Evolutionary conservation across 1,140 invertebrate species (phyloP).

Genomic region (Oncopeltus fasciatus): DNA sequence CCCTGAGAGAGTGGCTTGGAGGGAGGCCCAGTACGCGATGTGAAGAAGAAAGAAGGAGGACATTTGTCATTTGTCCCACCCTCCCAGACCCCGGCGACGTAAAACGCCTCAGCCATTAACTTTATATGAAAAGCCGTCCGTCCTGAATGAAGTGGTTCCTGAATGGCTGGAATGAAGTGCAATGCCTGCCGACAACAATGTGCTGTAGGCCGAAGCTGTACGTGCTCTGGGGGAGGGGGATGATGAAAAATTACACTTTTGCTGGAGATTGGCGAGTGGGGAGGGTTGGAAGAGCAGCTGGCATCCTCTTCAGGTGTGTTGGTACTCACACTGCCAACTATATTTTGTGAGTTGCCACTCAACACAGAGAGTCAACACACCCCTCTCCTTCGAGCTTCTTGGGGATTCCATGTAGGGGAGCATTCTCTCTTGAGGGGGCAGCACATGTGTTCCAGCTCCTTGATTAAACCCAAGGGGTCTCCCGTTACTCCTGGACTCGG

Average conservation of each 20-base stretch:
- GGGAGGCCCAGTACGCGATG: neutral
- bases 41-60: neutral
- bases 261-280: neutral
- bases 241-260: neutral
- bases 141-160: neutral
- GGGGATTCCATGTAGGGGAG: neutral
- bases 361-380: too few species aligned
- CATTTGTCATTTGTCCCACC: neutral
- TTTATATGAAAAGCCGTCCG: neutral
- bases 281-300: neutral
- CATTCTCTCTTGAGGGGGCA: neutral
- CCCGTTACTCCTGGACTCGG: too few species aligned
- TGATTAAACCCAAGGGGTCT: neutral
- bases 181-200: neutral
- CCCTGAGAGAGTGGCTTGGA: neutral
- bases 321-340: too few species aligned
- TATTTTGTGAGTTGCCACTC: too few species aligned
- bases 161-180: neutral
- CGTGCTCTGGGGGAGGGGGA: neutral
- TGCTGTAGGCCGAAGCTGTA: neutral
- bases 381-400: too few species aligned
- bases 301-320: neutral
- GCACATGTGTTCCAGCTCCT: neutral
- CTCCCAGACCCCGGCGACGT: neutral
- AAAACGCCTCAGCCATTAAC: neutral